Evolutionary conservation across 2,888 invertebrate species (phyloP), one percentile per base, ranked within the genome.

Genomic region (Cyrtodaria siliqua): DNA sequence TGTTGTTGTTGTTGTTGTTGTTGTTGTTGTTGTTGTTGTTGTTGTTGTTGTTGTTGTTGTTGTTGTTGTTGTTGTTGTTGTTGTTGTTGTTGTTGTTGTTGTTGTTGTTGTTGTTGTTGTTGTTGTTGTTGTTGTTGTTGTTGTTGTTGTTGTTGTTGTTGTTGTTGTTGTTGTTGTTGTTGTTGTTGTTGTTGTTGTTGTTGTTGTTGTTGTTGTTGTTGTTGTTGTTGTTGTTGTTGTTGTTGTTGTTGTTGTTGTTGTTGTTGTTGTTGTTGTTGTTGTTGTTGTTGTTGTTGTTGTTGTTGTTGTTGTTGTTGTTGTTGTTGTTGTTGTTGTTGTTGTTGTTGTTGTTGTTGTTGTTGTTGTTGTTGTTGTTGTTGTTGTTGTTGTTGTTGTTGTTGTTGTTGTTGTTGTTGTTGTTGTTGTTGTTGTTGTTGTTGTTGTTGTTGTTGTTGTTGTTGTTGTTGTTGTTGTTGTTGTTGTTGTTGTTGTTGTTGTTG

Each of bases 1-100:
- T 40, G 40, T 40, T 40, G 40, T 40, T 40, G 40, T 40, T 40
- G 40, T 40, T 40, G 40, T 40, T 40, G 40, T 40, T 40, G 40
- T 40, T 40, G 40, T 40, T 40, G 40, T 40, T 40, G 40, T 40
- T 40, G 40, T 40, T 40, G 40, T 40, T 40, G 40, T 40, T 40
- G 40, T 40, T 40, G 40, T 40, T 40, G 40, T 40, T 40, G 40
- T 40, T 40, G 40, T 40, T 40, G 40, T 40, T 40, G 40, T 40
- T 40, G 40, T 40, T 40, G 40, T 40, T 40, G 40, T 40, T 40
- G 40, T 40, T 40, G 40, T 40, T 40, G 40, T 40, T 40, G 40
- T 40, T 40, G 40, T 40, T 40, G 40, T 40, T 40, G 40, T 40
- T 40, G 40, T 40, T 40, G 40, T 40, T 40, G 40, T 40, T 40